Evolutionary conservation across 2,797 vertebrate genomes (phyloP).

Genomic region (Rhynchotus rufescens): DNA sequence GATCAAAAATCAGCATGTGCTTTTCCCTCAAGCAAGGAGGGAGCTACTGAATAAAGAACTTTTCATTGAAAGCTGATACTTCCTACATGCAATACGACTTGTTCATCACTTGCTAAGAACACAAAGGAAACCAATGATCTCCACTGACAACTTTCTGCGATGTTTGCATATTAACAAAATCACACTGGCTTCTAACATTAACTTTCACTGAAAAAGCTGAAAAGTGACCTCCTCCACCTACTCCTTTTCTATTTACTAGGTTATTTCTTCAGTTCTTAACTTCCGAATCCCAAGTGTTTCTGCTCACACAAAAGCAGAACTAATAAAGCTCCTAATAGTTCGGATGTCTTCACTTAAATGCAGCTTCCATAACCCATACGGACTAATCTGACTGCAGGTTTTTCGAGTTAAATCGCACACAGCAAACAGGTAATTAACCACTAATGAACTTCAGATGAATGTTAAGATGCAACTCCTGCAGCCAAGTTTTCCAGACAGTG

Average conservation of each 20-base stretch:
- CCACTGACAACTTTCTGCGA: neutral
- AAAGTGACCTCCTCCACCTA: neutral
- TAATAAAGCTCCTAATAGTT: neutral
- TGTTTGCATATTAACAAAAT: neutral
- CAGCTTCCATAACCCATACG: accelerated
- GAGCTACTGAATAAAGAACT: accelerated
- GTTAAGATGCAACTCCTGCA: neutral
- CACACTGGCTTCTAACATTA: neutral
- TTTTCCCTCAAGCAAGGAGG: neutral
- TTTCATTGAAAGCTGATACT: neutral
- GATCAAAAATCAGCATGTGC: neutral
- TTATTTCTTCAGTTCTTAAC: neutral
- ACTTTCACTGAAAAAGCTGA: neutral
- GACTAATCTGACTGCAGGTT: neutral
- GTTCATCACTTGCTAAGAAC: neutral
- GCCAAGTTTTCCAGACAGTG: neutral
- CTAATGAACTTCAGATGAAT: neutral
- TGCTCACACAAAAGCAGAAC: neutral
- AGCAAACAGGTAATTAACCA: neutral
- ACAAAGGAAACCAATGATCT: neutral
- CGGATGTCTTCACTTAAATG: neutral
- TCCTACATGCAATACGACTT: accelerated
- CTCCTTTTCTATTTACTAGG: neutral
- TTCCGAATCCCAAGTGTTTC: neutral
- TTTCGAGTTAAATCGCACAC: neutral